phyloP scores from a whole-genome alignment of 2,113 vertebrate species.

The Podarcis cretensis region DNA sequence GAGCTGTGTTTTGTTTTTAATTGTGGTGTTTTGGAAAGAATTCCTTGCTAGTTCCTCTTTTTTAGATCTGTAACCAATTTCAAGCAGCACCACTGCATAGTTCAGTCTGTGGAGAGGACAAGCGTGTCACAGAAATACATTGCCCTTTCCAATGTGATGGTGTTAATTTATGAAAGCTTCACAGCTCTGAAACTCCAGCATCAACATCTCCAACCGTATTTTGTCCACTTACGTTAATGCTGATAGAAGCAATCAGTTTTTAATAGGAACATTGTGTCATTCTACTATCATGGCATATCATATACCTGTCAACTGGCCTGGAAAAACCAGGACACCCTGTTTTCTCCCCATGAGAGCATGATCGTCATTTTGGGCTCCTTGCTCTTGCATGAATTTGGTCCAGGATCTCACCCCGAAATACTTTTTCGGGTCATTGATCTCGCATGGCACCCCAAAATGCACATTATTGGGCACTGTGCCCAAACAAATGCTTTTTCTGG shows the following conservation, averaged over 20 bases:
- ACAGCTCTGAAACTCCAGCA: background rate
- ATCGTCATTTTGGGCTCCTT: too few relatives aligned
- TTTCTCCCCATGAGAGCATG: too few relatives aligned
- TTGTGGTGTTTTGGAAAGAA: background rate
- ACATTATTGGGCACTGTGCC: too few relatives aligned
- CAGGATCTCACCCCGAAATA: too few relatives aligned
- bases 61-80: background rate
- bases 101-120: background rate
- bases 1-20: background rate
- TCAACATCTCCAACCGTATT: background rate
- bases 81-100: background rate
- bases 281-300: background rate
- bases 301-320: background rate
- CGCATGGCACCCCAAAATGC: too few relatives aligned
- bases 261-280: background rate
- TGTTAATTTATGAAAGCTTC: conserved; percentile 1
- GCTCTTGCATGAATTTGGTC: too few relatives aligned
- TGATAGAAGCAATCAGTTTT: background rate
- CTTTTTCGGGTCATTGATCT: too few relatives aligned
- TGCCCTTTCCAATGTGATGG: background rate
- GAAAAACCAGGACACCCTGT: too few relatives aligned
- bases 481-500: too few relatives aligned
- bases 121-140: background rate
- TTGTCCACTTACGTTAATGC: background rate
- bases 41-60: background rate